Base-by-base conservation (phyloP, 2,888 invertebrate species). In the Melipona bicolor region DNA sequence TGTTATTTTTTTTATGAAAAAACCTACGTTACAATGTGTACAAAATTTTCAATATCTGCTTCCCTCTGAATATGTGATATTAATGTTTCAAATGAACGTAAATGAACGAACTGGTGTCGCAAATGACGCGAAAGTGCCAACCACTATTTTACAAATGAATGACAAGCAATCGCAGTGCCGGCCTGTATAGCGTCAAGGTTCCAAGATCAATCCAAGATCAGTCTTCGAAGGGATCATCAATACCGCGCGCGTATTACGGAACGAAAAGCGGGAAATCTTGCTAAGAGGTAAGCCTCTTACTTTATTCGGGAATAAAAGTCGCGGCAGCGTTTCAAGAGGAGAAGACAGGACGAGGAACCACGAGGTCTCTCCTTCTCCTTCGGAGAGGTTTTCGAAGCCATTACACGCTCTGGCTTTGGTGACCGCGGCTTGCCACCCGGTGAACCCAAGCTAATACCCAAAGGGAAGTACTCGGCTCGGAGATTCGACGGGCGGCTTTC, bases 271-370 rank as follows among this genome's bases (percentile, higher is more conserved):
- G 65, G 32, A 56, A 36, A 27, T 56, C 70, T 49, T 21, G 32
- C 67, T 17, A 43, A 43, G 43, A 9, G 43, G 50, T 81, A 87
- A 87, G 86, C 88, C 61, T 83, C 88, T 86, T 83, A 88, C 76
- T 64, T 81, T 67, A n/a, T 65, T 65, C 75, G n/a, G 59, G 77
- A 77, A 81, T 67, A 77, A 86, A 78, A 78, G 78, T 83, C 77
- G 77, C 19, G 27, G n/a, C 13, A 68, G 50, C 67, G 36, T 49
- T 61, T 67, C 52, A 13, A 68, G 19, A 24, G 15, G 56, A n/a
- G n/a, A 56, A 71, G 36, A 67, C 50, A 71, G 50, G 43, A 43
- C 50, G 11, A 43, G 24, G 72, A 52, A 17, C 56, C 76, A 4
- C 61, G 54, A 68, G 73, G 62, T 77, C 62, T 75, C 24, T 70